Base-by-base conservation (phyloP, 2,797 vertebrate genomes). In the Melanotaenia boesemani region DNA sequence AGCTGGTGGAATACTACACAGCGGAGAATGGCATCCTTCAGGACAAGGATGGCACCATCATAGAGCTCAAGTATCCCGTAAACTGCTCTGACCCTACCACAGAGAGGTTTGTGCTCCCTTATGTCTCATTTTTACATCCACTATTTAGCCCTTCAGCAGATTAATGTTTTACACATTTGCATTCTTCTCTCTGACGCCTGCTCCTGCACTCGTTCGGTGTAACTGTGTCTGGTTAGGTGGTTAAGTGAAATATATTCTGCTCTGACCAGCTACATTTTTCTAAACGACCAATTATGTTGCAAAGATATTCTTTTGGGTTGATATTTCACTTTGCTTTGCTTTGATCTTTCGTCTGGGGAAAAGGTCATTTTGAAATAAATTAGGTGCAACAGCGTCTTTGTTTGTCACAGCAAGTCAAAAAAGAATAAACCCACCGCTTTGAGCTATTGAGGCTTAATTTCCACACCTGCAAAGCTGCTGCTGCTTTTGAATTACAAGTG, bases 1-100 rank as follows among this genome's bases (percentile, higher is more conserved):
- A 99, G 86, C 93, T 99, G 84, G 98, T 99, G 92, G 97, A 99
- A 0, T 97, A 96, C 89, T 99, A 99, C 92, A 99, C 96, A 0
- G 95, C 95, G 8, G 97, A 99, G 58, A 95, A 96, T 1, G 97
- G 96, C 5, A 94, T 94, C 0, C 94, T 99, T 46, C 97, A 99
- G 93, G 98, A 99, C 93, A 96, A 93, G 1, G 98, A 98, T 0
- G 97, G 98, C 50, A 98, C 96, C 54, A 1, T 94, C 87, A 99
- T 99, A 15, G 95, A 98, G 70, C 95, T 99, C 88, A 96, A 93
- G 83, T 98, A 97, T 86, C 97, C 98, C 0, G 91, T 99, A 9
- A 98, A 99, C 94, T 96, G 94, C 83, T 98, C 97, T 0, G 97
- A 99, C 88, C 98, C 98, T 68, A 99, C 98, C 65, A 96, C 94